Evolutionary conservation across 2,888 invertebrate genomes (phyloP).

Genomic region (Oasisia sp.): DNA sequence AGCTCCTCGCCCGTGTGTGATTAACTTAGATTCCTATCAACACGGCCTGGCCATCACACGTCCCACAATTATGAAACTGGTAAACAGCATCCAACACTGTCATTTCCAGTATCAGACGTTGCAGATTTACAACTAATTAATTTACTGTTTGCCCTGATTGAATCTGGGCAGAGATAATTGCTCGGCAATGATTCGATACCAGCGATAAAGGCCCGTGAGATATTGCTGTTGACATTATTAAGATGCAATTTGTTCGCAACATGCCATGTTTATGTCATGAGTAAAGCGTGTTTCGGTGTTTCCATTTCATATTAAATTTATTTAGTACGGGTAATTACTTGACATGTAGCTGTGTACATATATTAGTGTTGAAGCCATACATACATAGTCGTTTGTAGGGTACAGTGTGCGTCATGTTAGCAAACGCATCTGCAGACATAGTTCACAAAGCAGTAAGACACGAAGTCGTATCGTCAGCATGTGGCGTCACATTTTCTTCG

Average conservation of each 20-base stretch:
- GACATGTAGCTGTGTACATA: background rate
- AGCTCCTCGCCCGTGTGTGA: background rate
- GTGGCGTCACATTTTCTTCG: too few species aligned
- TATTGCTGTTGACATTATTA: slow-evolving; percentile 12
- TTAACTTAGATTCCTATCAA: background rate
- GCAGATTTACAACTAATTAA: slow-evolving; percentile 13
- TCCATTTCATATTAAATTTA: background rate
- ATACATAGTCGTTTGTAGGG: background rate
- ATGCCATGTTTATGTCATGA: background rate
- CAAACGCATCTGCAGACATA: background rate
- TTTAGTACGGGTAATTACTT: background rate
- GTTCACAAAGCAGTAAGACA: background rate
- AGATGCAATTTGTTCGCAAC: background rate
- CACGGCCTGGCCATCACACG: background rate
- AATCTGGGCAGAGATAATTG: background rate
- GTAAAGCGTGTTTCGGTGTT: background rate
- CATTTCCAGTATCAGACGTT: background rate
- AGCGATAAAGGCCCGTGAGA: background rate
- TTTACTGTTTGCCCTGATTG: background rate
- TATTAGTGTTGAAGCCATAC: background rate
- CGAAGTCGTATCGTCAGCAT: too few species aligned
- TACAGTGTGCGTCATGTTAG: background rate
- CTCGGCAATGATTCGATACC: background rate
- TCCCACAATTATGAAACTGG: background rate
- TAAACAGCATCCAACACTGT: background rate